Percentiles rank a stretch among this genome's conserved stretches.
phyloP scores from a whole-genome alignment of 1,140 invertebrate genomes.

The Paracyclopina nana region DNA sequence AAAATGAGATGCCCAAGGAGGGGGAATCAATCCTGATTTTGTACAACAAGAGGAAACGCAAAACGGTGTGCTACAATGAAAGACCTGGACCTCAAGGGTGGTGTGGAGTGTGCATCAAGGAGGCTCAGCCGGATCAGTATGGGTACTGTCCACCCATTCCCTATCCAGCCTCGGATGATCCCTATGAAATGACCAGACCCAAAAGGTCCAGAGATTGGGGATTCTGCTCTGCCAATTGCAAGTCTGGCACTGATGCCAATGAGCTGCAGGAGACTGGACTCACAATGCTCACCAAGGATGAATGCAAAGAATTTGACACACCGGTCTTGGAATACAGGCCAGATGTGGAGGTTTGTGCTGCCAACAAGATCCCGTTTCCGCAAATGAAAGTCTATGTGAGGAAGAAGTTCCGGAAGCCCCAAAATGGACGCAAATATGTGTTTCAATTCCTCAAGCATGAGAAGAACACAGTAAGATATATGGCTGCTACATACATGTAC shows the following conservation, averaged over 20 bases:
- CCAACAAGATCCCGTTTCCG: not conserved
- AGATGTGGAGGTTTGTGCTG: not conserved
- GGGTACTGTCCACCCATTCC: not conserved
- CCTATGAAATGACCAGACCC: not conserved
- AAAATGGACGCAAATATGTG: too few species aligned
- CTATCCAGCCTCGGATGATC: not conserved
- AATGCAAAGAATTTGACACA: not conserved
- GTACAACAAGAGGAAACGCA: not conserved
- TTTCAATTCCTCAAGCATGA: too few species aligned
- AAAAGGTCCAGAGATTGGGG: constrained; percentile 6
- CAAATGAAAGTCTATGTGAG: not conserved
- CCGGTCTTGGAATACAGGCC: not conserved
- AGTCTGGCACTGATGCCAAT: not conserved
- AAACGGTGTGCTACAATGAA: not conserved
- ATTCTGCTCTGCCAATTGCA: not conserved
- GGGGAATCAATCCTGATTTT: not conserved
- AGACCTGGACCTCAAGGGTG: not conserved
- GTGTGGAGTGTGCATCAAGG: not conserved
- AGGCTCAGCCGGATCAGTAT: not conserved
- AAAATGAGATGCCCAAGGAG: not conserved
- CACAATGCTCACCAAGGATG: not conserved
- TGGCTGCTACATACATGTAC: too few species aligned
- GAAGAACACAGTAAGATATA: not conserved
- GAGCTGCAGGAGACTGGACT: not conserved
- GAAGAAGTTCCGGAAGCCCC: too few species aligned